Evolutionary conservation across 2,113 vertebrate species (phyloP).

Genomic region (Carassius auratus): DNA sequence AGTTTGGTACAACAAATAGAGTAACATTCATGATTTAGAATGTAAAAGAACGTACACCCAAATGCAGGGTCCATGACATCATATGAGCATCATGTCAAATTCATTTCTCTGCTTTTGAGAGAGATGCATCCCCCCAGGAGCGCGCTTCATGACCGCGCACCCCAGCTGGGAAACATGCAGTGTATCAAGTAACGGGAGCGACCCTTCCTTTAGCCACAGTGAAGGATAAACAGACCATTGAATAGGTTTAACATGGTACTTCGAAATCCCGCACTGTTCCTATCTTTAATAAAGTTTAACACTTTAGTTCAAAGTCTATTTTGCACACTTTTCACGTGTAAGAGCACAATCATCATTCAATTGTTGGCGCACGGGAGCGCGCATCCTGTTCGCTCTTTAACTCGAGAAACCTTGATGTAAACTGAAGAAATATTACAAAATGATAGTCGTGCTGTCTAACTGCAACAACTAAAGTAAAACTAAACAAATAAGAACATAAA

Average conservation of each 20-base stretch:
- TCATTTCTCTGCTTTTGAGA: not conserved
- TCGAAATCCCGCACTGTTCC: not conserved
- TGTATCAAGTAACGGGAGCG: constrained; percentile 30
- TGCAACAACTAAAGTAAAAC: not conserved
- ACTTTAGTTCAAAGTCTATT: not conserved
- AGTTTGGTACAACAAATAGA: not conserved
- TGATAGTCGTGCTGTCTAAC: not conserved
- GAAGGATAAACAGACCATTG: not conserved
- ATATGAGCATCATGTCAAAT: not conserved
- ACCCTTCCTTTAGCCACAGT: constrained; percentile 1
- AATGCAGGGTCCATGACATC: not conserved
- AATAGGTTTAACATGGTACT: not conserved
- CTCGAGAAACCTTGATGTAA: not conserved
- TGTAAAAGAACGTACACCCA: too few species aligned
- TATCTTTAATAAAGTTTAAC: not conserved
- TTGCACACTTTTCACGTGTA: not conserved
- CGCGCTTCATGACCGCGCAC: constrained; percentile 15
- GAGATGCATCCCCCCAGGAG: not conserved
- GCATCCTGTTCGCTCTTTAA: not conserved
- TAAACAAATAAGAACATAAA: not conserved
- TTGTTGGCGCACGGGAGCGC: not conserved
- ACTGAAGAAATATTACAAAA: not conserved
- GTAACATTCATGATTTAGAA: not conserved
- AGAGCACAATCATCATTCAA: not conserved
- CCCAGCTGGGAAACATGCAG: constrained; percentile 4